Conservation (phyloP, 2,797 vertebrate species). For the Cyclopterus lumpus region DNA sequence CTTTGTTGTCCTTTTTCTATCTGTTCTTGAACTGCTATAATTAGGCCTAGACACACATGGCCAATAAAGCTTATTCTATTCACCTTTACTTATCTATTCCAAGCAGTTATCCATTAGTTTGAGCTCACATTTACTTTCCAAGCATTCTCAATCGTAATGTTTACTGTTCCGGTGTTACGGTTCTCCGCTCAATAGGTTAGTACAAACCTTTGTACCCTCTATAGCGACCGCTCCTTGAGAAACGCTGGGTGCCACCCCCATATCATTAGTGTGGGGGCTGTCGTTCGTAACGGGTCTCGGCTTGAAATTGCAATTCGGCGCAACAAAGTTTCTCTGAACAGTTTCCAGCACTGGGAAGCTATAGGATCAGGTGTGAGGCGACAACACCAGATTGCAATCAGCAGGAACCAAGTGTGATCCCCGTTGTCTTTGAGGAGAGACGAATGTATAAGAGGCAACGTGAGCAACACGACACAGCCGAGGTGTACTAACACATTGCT, state of each 20-base stretch:
- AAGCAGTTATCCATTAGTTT: not conserved
- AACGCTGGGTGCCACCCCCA: not conserved
- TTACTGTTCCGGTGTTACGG: not conserved
- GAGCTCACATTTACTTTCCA: not conserved
- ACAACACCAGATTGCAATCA: conserved; percentile 31
- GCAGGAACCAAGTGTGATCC: conserved; percentile 22
- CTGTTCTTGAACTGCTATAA: not conserved
- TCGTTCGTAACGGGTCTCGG: conserved; percentile 2
- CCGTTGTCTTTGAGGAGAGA: conserved; percentile 13
- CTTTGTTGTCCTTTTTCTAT: not conserved
- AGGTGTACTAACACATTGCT: conserved; percentile 10
- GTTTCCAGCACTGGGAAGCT: not conserved
- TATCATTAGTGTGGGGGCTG: not conserved
- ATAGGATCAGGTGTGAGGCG: conserved; percentile 34
- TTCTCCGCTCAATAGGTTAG: not conserved
- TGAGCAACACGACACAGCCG: not conserved
- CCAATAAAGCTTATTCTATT: not conserved
- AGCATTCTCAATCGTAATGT: too few relatives aligned
- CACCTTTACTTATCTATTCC: not conserved
- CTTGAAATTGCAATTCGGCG: not conserved
- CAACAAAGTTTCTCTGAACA: conserved; percentile 4
- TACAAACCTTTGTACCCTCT: too few relatives aligned
- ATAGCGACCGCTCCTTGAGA: not conserved
- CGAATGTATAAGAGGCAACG: conserved; percentile 25
- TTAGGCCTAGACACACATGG: not conserved